Percentiles rank a stretch among this genome's conserved stretches.
phyloP scores from a whole-genome alignment of 2,113 vertebrate genomes.

The Semicossyphus pulcher region DNA sequence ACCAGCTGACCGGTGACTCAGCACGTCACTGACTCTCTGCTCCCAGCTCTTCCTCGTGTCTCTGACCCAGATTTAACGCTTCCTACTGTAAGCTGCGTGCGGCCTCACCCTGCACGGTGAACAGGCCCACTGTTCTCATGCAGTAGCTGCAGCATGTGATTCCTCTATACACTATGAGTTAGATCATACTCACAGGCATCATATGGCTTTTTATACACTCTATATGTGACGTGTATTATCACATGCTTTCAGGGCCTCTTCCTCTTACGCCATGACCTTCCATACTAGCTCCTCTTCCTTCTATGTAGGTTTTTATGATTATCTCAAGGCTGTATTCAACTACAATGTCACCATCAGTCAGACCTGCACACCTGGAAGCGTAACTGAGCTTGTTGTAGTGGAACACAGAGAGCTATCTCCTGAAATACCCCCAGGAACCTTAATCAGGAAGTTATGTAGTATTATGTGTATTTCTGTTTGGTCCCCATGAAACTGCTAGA shows the following conservation, averaged over 20 bases:
- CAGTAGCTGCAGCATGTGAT: slow-evolving; percentile 14
- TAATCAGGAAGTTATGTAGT: background rate
- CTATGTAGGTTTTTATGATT: too few species aligned
- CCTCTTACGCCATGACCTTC: background rate
- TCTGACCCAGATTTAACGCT: slow-evolving; percentile 49
- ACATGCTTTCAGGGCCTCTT: background rate
- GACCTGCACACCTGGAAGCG: background rate
- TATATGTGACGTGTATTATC: background rate
- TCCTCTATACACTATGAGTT: slow-evolving; percentile 5
- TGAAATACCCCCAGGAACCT: background rate
- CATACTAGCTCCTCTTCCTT: background rate
- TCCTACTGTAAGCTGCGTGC: background rate
- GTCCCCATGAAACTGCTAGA: too few species aligned
- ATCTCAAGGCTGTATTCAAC: background rate
- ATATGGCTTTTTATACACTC: background rate
- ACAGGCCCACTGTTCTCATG: slow-evolving; percentile 32
- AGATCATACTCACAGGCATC: background rate
- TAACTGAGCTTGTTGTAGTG: background rate
- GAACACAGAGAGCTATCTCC: background rate
- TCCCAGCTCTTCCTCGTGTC: background rate
- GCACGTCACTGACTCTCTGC: slow-evolving; percentile 39
- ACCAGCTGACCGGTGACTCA: slow-evolving; percentile 71
- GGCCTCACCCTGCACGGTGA: background rate
- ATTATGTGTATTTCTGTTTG: too few species aligned
- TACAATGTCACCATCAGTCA: background rate